Evolutionary conservation across 2,113 vertebrate genomes (phyloP).

Genomic region (Ictidomys tridecemlineatus): DNA sequence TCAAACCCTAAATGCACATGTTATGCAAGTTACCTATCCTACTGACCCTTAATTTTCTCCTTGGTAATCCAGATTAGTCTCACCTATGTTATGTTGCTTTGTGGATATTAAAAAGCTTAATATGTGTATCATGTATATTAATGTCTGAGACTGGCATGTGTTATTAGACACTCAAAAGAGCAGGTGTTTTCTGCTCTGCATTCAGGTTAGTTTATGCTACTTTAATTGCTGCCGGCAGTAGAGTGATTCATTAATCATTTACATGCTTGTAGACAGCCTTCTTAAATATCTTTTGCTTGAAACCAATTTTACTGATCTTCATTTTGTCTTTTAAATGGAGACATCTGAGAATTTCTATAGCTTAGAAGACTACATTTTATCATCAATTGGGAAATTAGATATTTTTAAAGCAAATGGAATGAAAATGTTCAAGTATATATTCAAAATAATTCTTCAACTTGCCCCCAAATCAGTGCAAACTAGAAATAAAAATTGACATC

Average conservation of each 20-base stretch:
- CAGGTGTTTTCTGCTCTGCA: background rate
- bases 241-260: background rate
- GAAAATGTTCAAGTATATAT: background rate
- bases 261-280: constrained; percentile 4
- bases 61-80: background rate
- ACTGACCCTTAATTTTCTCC: background rate
- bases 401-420: background rate
- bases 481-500: constrained; percentile 7
- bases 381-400: background rate
- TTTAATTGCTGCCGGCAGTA: background rate
- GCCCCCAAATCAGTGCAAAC: background rate
- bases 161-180: background rate
- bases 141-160: background rate
- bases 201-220: background rate
- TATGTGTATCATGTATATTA: background rate
- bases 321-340: constrained; percentile 45
- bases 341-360: background rate
- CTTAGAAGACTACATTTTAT: background rate
- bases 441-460: background rate
- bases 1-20: background rate
- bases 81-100: background rate
- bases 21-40: background rate
- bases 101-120: background rate
- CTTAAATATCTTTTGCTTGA: constrained; percentile 45
- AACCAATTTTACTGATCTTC: background rate